These are phyloP conservation scores for Serilophus lunatus DNA, from an alignment of 2,113 vertebrate genomes.

Conservation along the genomic window DNA sequence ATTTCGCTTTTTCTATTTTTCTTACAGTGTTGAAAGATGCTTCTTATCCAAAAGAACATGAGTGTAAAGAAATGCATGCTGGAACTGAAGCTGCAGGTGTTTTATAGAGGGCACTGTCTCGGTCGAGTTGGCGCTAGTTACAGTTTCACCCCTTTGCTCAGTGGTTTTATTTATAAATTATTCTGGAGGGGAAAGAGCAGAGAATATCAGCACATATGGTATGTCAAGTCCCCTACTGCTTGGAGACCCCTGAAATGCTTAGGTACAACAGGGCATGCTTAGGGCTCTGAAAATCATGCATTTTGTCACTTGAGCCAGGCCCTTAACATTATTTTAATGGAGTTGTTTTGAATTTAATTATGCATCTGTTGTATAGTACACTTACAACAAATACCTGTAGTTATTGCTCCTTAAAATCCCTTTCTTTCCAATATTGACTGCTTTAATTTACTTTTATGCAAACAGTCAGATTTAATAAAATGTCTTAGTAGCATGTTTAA, in stretches of 20 bases:
- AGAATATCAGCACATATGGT: constrained; percentile 57
- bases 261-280: background rate
- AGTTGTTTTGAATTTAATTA: constrained; percentile 45
- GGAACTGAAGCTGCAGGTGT: constrained; percentile 38
- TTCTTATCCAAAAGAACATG: background rate
- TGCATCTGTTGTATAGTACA: background rate
- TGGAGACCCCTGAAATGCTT: constrained; percentile 26
- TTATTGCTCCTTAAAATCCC: constrained; percentile 39
- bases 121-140: background rate
- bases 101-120: background rate
- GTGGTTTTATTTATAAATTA: constrained; percentile 62
- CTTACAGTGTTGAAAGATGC: background rate
- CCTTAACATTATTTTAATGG: constrained; percentile 43
- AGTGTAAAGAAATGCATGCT: background rate
- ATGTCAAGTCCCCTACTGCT: constrained; percentile 41
- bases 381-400: constrained; percentile 31
- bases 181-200: constrained; percentile 32
- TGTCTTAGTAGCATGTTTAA: constrained; percentile 63
- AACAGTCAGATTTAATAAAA: constrained; percentile 71
- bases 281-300: background rate
- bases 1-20: background rate
- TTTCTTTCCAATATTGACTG: constrained; percentile 64
- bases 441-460: constrained; percentile 69
- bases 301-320: background rate
- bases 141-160: constrained; percentile 2